Conservation (phyloP, 2,113 vertebrate species). For the Cepphus grylle region DNA sequence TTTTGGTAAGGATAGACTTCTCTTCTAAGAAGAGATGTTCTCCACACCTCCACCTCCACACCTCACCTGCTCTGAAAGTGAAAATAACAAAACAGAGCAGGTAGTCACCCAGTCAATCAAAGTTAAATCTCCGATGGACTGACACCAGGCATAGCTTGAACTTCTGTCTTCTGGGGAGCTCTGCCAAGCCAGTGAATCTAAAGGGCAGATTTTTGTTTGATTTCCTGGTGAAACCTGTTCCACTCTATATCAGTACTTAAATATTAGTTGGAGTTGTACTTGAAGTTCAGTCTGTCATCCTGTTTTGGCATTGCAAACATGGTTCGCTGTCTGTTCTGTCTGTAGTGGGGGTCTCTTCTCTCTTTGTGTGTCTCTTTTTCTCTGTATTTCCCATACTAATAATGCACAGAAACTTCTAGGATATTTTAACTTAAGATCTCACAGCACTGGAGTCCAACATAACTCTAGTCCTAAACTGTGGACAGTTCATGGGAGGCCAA, state of each 20-base stretch:
- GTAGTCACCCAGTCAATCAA: neutral
- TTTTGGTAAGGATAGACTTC: neutral
- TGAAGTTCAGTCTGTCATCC: neutral
- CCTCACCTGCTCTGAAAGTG: neutral
- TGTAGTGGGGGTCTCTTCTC: neutral
- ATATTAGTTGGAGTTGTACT: neutral
- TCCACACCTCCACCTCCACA: neutral
- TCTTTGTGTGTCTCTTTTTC: neutral
- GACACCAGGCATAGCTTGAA: neutral
- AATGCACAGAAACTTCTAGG: neutral
- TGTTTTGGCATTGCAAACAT: neutral
- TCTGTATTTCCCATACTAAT: neutral
- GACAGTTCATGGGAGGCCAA: neutral
- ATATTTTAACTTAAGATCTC: neutral
- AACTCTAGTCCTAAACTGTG: neutral
- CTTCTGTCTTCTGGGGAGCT: neutral
- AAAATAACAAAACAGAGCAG: neutral
- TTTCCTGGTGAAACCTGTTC: neutral
- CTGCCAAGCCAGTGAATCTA: neutral
- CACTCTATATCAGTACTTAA: neutral
- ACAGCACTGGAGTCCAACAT: neutral
- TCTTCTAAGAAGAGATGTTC: neutral
- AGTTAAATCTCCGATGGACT: neutral
- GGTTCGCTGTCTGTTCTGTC: neutral
- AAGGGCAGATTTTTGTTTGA: neutral